Base-by-base conservation (phyloP, 2,797 vertebrate genomes). In the Myotis myotis region DNA sequence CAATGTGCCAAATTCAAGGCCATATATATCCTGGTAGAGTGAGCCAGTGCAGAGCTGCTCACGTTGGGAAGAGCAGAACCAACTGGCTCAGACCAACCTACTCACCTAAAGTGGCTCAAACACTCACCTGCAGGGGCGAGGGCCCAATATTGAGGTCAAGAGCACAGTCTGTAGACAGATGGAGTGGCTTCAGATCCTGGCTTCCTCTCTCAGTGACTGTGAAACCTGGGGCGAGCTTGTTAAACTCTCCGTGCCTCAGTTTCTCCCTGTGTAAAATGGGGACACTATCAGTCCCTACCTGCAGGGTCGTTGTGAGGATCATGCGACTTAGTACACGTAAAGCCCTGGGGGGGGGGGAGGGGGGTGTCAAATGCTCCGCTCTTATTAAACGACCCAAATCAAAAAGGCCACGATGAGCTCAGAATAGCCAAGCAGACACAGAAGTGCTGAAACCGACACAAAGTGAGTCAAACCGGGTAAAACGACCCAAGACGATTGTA, bases 131-230 rank as follows among this genome's bases (percentile, higher is more conserved):
- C 33, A 19, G 19, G 1, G 81, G 20, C 0, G 6, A 12, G n/a
- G 19, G 41, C 3, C 0, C 1, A 9, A 6, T 3, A 3, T 12
- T 1, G 1, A 38, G 53, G 36, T 51, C 25, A 74, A 36, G 41
- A 64, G 55, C 79, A 28, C 44, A 64, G 57, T 74, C 28, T 4
- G 51, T 6, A 8, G n/a, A 53, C 74, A 62, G 53, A 62, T 4
- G 70, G 51, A 64, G 79, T 0, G 51, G 11, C 44, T 51, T 91
- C 28, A 57, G 62, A 62, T 17, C 92, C 55, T 8, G n/a, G 78
- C 28, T 90, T 64, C 7, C 8, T 38, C 19, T 11, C 70, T 86
- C 79, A 11, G 44, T 51, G 33, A 49, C 62, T 1, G 0, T 8
- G 23, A 38, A 74, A 38, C 25, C 49, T 3, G 75, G 53, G 62